These are phyloP conservation scores for Malacosoma neustria DNA, from an alignment of 2,888 invertebrate genomes.

Conservation along the genomic window DNA sequence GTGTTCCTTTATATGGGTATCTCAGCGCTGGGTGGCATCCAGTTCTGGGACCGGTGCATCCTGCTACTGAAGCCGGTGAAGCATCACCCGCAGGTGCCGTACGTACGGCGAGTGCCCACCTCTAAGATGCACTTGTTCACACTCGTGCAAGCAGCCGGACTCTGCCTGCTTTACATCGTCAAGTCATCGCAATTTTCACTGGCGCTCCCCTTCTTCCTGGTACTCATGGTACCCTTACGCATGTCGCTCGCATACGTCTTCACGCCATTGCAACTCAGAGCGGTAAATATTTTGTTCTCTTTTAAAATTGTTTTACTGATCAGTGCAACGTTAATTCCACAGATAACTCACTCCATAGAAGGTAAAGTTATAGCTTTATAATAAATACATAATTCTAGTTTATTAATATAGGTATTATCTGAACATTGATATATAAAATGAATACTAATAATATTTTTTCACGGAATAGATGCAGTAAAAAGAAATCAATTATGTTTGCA, in stretches of 20 bases:
- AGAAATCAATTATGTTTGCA: too few species aligned
- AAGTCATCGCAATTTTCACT: slow-evolving; percentile 93
- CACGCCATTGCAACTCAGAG: slow-evolving; percentile 86
- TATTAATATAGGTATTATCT: too few species aligned
- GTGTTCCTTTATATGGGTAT: slow-evolving; percentile 98
- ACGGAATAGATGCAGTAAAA: too few species aligned
- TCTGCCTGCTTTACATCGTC: slow-evolving; percentile 88
- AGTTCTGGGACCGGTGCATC: slow-evolving; percentile 92
- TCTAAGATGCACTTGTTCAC: slow-evolving; percentile 96
- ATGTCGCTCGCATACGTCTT: slow-evolving; percentile 83
- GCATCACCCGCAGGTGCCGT: slow-evolving; percentile 93
- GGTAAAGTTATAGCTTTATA: too few species aligned
- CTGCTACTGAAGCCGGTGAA: slow-evolving; percentile 96
- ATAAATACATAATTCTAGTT: too few species aligned
- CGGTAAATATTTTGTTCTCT: slow-evolving; percentile 81
- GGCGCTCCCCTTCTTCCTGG: slow-evolving; percentile 94
- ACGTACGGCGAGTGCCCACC: slow-evolving; percentile 91
- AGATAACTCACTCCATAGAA: too few species aligned
- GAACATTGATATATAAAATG: too few species aligned
- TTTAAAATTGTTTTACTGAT: too few species aligned
- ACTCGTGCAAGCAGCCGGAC: slow-evolving; percentile 85
- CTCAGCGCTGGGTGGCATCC: slow-evolving; percentile 94
- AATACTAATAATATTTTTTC: too few species aligned
- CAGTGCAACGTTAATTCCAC: too few species aligned
- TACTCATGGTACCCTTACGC: slow-evolving; percentile 92